Evolutionary conservation across 2,797 vertebrate genomes (phyloP), one percentile per base, ranked within the genome.

Genomic region (Botia kubotai): DNA sequence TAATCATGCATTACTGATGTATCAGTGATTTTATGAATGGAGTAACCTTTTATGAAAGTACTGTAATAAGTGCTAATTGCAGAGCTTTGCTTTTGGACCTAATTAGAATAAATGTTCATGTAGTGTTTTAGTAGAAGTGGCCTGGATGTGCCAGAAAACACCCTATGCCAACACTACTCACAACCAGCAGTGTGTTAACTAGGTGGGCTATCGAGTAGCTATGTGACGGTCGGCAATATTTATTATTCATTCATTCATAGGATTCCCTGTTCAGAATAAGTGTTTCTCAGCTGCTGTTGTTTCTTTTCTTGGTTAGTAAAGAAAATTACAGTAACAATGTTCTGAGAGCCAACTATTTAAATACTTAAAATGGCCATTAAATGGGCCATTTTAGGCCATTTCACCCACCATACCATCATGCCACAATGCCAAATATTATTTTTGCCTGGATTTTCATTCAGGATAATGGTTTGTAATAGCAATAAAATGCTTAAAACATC

Each of bases 401-500:
- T 57, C 29, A 74, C 46, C 66, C 16, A 79, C 73, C 67, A 55
- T 55, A 79, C 43, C 84, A 84, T 88, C 80, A 69, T 75, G 67
- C 87, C 83, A 89, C 75, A 87, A 91, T 91, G 91, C 91, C 92
- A 93, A 94, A 91, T 91, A 86, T 88, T 90, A 68, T 79, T 81
- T 84, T 82, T 82, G 85, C 84, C 78, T 82, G 57, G 48, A 69
- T 87, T 82, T 79, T 80, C 69, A 75, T 91, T 90, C 85, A 88
- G 83, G 90, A 75, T 86, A 83, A 86, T 83, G 86, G 69, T 86
- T 91, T 92, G 93, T 90, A 92, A 94, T 87, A 94, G 93, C 93
- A 95, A 95, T 95, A 95, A 95, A 95, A 91, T 83, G 89, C 93
- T 93, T 88, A 86, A 93, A 87, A 82, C 60, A 81, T 74, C 33